phyloP scores from a whole-genome alignment of 2,113 vertebrate species.

The Phalacrocorax aristotelis region DNA sequence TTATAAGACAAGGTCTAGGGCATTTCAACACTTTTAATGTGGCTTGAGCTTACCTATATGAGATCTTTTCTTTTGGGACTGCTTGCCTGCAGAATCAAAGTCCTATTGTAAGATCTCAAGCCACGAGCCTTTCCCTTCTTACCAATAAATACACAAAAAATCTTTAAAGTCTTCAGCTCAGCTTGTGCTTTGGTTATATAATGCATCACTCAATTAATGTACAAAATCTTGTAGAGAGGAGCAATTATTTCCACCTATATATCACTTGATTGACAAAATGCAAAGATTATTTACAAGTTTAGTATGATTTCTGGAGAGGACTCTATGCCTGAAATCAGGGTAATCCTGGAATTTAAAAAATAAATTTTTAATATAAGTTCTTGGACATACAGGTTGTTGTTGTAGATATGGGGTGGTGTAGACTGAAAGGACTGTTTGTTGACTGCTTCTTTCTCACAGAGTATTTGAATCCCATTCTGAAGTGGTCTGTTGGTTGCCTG shows the following conservation, averaged over 20 bases:
- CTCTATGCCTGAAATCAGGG: background rate
- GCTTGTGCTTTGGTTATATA: background rate
- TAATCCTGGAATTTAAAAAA: background rate
- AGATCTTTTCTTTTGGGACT: background rate
- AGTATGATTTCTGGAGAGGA: background rate
- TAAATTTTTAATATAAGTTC: background rate
- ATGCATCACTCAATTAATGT: background rate
- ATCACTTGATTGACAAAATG: background rate
- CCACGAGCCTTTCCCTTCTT: background rate
- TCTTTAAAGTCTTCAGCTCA: background rate
- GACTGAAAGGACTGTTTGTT: conserved; percentile 16
- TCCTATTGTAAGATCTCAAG: background rate
- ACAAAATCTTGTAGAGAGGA: background rate
- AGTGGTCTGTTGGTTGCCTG: conserved; percentile 52
- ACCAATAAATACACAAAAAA: background rate
- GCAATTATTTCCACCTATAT: background rate
- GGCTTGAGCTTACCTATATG: background rate
- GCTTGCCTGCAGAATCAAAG: background rate
- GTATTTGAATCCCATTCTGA: background rate
- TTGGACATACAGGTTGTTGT: background rate
- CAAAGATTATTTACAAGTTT: background rate
- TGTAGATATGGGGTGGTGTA: background rate
- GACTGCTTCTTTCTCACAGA: background rate
- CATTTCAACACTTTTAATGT: background rate
- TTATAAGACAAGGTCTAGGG: background rate